Evolutionary conservation across 2,888 invertebrate species (phyloP).

Genomic region (Azorinus chamasolen): DNA sequence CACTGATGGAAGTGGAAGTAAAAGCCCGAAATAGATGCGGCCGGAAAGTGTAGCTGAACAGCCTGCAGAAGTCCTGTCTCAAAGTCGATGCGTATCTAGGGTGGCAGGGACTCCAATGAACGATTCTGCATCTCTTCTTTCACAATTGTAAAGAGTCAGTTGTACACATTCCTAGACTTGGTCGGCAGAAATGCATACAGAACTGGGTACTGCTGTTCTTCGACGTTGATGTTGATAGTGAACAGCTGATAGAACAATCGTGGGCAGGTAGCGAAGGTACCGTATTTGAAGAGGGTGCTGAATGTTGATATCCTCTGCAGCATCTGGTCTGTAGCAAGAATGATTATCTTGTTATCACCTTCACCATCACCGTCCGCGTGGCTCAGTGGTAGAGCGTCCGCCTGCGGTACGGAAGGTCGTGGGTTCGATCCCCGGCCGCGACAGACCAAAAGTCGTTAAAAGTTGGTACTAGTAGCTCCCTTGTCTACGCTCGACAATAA

Average conservation of each 20-base stretch:
- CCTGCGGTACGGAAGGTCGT: no score
- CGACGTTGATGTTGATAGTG: constrained; percentile 13
- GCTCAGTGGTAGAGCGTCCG: no score
- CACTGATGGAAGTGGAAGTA: constrained; percentile 20
- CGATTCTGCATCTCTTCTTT: constrained; percentile 17
- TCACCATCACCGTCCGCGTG: no score
- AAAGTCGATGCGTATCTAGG: constrained; percentile 5
- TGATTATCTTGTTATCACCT: constrained; percentile 4
- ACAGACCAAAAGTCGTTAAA: no score
- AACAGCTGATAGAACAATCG: constrained; percentile 16
- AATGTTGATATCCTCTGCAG: constrained; percentile 1
- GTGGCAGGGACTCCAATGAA: background rate
- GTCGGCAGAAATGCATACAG: constrained; percentile 8
- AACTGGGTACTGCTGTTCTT: constrained; percentile 8
- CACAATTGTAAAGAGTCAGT: constrained; percentile 12
- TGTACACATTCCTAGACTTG: constrained; percentile 8
- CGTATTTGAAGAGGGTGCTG: constrained; percentile 4
- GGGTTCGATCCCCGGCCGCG: no score
- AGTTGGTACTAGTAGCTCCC: no score
- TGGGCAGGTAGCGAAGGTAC: constrained; percentile 15
- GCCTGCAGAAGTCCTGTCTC: background rate
- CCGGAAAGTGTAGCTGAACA: constrained; percentile 6
- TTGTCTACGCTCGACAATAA: no score
- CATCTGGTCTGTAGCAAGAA: constrained; percentile 9
- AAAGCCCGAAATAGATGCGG: constrained; percentile 2